These are phyloP conservation scores for Porites cylindrica DNA, from an alignment of 92 coral and sea anemone species.

Conservation along the genomic window DNA sequence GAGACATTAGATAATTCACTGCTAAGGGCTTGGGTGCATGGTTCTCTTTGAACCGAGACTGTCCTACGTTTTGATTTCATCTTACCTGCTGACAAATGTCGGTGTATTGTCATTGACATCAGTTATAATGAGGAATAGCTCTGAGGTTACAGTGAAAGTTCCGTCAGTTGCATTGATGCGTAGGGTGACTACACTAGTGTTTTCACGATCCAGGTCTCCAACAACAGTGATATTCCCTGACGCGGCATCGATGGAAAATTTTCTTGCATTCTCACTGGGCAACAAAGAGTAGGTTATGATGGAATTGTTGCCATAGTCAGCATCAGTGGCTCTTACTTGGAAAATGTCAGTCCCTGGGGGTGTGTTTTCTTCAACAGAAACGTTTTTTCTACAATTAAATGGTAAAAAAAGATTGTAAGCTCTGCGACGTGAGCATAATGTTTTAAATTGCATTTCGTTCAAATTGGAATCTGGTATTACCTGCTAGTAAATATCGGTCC, in stretches of 20 bases:
- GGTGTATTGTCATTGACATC: conserved; percentile 8
- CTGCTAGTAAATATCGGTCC: too few species aligned
- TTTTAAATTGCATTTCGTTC: too few species aligned
- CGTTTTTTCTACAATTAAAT: neutral
- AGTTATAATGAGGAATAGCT: neutral
- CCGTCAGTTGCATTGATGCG: conserved; percentile 28
- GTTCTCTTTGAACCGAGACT: too few species aligned
- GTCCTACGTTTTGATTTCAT: too few species aligned
- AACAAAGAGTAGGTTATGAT: conserved; percentile 30
- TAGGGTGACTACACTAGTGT: neutral
- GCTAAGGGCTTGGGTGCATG: too few species aligned
- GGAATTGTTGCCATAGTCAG: conserved; percentile 45
- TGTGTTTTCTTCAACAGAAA: conserved; percentile 23
- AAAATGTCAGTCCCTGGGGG: conserved; percentile 28
- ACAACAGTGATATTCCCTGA: conserved; percentile 13
- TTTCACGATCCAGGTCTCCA: conserved; percentile 6
- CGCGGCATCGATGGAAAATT: conserved; percentile 5
- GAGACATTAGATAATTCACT: too few species aligned
- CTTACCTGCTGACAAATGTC: neutral
- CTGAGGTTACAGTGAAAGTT: neutral
- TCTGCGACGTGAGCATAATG: too few species aligned
- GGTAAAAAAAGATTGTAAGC: too few species aligned
- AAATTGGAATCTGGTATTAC: too few species aligned
- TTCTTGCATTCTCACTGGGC: conserved; percentile 8
- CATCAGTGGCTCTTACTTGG: conserved; percentile 51